phyloP scores from a whole-genome alignment of 1,140 invertebrate species.

The Zeugodacus cucurbitae region DNA sequence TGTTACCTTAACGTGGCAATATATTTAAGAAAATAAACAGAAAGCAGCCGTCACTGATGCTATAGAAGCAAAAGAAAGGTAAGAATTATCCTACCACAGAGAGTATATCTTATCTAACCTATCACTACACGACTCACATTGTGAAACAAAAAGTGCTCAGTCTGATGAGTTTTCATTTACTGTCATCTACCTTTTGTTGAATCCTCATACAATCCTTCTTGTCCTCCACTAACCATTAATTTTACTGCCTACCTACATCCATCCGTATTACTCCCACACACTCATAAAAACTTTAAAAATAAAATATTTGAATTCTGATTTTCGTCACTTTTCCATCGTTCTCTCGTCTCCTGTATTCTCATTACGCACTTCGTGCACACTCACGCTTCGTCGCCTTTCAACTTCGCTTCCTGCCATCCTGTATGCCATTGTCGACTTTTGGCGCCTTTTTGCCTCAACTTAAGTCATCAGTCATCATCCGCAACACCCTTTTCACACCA shows the following conservation, averaged over 20 bases:
- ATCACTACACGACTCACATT: not conserved
- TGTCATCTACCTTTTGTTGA: too few relatives aligned
- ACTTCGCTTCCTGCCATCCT: not conserved
- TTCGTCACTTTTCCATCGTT: not conserved
- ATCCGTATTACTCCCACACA: not conserved
- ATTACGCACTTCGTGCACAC: not conserved
- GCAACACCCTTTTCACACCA: not conserved
- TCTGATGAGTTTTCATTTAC: too few relatives aligned
- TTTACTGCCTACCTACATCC: not conserved
- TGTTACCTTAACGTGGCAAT: too few relatives aligned
- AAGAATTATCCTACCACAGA: not conserved
- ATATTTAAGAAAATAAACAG: not conserved
- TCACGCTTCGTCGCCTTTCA: conserved; percentile 23
- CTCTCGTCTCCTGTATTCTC: not conserved
- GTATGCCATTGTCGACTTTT: not conserved
- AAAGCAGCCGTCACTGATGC: not conserved
- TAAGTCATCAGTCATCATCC: not conserved
- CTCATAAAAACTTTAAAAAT: not conserved
- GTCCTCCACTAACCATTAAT: not conserved
- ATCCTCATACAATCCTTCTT: not conserved
- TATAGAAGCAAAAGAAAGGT: not conserved
- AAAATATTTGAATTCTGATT: not conserved
- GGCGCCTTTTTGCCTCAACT: conserved; percentile 8
- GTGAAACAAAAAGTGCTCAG: too few relatives aligned
- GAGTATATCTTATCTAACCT: too few relatives aligned